Percentiles rank a stretch among this genome's conserved stretches.
phyloP scores from a whole-genome alignment of 2,888 invertebrate species.

The Scaeva pyrastri region DNA sequence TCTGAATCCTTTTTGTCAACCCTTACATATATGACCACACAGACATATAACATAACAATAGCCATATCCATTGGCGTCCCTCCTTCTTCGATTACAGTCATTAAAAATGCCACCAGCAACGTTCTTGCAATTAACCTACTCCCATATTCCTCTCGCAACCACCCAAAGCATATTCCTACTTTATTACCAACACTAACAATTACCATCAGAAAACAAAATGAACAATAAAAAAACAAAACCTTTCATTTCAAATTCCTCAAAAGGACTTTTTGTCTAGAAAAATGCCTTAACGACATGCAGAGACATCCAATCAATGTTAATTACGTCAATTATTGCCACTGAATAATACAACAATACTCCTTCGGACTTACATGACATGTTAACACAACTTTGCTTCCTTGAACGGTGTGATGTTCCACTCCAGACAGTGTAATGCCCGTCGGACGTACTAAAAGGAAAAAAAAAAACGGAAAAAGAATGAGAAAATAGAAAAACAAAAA shows the following conservation, averaged over 20 bases:
- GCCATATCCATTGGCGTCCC: not conserved
- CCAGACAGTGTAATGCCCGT: constrained; percentile 90
- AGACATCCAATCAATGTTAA: constrained; percentile 72
- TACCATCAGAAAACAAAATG: not conserved
- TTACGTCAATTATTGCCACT: constrained; percentile 70
- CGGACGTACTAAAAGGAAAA: constrained; percentile 89
- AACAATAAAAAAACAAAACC: not conserved
- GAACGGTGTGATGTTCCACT: constrained; percentile 90
- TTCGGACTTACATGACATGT: constrained; percentile 86
- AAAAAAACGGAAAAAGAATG: constrained; percentile 73
- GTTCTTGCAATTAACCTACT: constrained; percentile 42
- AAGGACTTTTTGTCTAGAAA: constrained; percentile 33
- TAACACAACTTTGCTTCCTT: constrained; percentile 91
- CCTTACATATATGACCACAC: not conserved
- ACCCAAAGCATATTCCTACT: not conserved
- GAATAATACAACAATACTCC: constrained; percentile 64
- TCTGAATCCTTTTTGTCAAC: not conserved
- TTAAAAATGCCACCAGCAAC: constrained; percentile 45
- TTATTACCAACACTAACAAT: constrained; percentile 11
- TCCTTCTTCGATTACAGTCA: constrained; percentile 26
- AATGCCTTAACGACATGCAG: constrained; percentile 66
- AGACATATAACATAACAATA: not conserved
- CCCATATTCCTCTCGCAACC: not conserved
- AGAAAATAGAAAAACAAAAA: constrained; percentile 26
- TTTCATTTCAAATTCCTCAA: not conserved